A percentile compares a stretch with the other conserved stretches of the same genome.
These are phyloP conservation scores for Sarcoramphus papa DNA, from an alignment of 2,797 vertebrate species.

Conservation along the genomic window DNA sequence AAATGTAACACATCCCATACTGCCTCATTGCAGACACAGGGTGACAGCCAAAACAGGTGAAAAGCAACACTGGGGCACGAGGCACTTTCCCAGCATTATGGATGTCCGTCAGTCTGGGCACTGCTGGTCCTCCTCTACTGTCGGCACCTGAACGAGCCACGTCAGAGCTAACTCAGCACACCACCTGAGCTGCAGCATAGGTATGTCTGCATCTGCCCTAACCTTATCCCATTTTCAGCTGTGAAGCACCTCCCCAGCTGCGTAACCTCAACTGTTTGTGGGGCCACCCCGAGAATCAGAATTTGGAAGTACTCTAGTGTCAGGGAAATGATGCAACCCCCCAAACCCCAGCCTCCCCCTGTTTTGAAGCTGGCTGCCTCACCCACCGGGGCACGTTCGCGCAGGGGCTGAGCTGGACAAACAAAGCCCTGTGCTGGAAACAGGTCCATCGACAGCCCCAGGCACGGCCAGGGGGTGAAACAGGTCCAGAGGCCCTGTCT, in stretches of 20 bases:
- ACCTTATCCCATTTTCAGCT: not conserved
- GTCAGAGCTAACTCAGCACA: not conserved
- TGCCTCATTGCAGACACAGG: accelerated
- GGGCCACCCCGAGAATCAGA: not conserved
- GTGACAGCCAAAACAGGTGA: not conserved
- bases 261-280: not conserved
- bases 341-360: not conserved
- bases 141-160: accelerated
- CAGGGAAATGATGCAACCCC: not conserved
- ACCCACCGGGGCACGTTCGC: accelerated
- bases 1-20: accelerated
- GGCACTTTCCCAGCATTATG: not conserved
- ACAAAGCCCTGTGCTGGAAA: not conserved
- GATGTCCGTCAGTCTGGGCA: accelerated
- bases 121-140: not conserved
- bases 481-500: not conserved
- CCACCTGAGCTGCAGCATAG: not conserved
- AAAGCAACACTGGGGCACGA: not conserved
- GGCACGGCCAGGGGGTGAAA: not conserved
- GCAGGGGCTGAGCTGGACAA: not conserved
- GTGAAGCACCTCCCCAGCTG: not conserved
- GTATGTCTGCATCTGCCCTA: not conserved
- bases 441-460: not conserved
- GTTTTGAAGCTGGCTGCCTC: not conserved
- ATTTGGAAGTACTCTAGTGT: not conserved